Percentiles rank a stretch among this genome's conserved stretches.
phyloP scores from a whole-genome alignment of 2,888 invertebrate species.

The Drosophila prolongata region DNA sequence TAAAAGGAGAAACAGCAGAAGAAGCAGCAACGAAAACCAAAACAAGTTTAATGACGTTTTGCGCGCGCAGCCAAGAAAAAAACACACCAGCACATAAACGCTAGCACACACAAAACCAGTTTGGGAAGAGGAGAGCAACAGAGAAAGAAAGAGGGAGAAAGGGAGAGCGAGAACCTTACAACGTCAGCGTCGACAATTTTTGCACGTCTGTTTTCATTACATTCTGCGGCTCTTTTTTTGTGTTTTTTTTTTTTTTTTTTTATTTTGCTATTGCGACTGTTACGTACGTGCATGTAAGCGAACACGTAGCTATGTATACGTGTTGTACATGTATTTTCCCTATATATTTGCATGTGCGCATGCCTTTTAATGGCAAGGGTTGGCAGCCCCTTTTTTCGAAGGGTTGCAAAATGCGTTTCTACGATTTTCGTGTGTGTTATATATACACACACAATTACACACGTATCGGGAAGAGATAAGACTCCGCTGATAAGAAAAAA shows the following conservation, averaged over 20 bases:
- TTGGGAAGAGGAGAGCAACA: slow-evolving; percentile 34
- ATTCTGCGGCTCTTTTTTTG: slow-evolving; percentile 50
- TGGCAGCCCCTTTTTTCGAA: slow-evolving; percentile 52
- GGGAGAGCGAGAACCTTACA: slow-evolving; percentile 51
- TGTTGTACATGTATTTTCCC: slow-evolving; percentile 10
- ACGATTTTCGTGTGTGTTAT: not conserved
- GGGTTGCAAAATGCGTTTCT: slow-evolving; percentile 53
- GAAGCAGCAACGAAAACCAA: slow-evolving; percentile 66
- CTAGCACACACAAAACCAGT: slow-evolving; percentile 29
- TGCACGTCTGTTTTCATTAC: slow-evolving; percentile 77
- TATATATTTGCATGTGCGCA: slow-evolving; percentile 65
- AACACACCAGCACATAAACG: slow-evolving; percentile 18
- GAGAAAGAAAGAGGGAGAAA: slow-evolving; percentile 23
- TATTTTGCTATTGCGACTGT: slow-evolving; percentile 54
- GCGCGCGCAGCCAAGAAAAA: slow-evolving; percentile 65
- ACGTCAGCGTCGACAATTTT: slow-evolving; percentile 51
- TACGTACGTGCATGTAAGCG: slow-evolving; percentile 43
- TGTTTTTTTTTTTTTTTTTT: slow-evolving; percentile 43
- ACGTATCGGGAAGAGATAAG: slow-evolving; percentile 4
- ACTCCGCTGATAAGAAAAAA: slow-evolving; percentile 16
- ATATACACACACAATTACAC: slow-evolving; percentile 1
- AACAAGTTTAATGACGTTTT: slow-evolving; percentile 82
- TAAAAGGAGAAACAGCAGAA: slow-evolving; percentile 45
- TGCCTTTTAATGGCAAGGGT: slow-evolving; percentile 74
- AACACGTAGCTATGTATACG: slow-evolving; percentile 18